These are phyloP conservation scores for Aphaenogaster floridana DNA, from an alignment of 1,140 invertebrate species.

Conservation along the genomic window DNA sequence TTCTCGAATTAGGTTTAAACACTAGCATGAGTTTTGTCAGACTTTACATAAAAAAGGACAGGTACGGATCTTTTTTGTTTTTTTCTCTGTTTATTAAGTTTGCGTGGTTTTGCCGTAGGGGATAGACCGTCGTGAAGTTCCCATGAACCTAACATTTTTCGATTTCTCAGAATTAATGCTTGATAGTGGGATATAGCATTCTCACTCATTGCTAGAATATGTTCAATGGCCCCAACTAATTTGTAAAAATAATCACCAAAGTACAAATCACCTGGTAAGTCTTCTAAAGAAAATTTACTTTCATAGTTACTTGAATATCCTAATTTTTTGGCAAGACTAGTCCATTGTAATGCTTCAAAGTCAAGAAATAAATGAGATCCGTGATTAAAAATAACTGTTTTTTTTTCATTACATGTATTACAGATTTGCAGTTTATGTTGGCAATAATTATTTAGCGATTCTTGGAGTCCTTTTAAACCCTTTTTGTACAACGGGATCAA, in stretches of 20 bases:
- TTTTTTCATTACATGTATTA: neutral
- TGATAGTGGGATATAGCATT: neutral
- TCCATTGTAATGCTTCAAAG: conserved; percentile 6
- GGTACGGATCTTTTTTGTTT: neutral
- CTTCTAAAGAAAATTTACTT: conserved; percentile 10
- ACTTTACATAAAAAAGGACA: neutral
- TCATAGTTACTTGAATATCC: neutral
- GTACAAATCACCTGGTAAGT: neutral
- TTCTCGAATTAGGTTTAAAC: neutral
- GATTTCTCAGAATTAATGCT: neutral
- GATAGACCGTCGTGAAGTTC: neutral
- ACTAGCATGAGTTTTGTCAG: neutral
- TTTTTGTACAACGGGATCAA: conserved; percentile 2
- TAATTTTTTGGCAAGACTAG: neutral
- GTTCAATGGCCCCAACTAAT: neutral
- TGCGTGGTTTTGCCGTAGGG: neutral
- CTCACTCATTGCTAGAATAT: neutral
- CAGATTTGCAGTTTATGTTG: neutral
- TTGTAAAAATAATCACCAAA: neutral
- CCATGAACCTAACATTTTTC: neutral
- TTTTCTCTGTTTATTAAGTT: neutral
- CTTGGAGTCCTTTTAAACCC: neutral
- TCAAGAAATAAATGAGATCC: conserved; percentile 4
- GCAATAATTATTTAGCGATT: conserved; percentile 2
- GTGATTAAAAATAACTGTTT: neutral